Evolutionary conservation across 2,113 vertebrate species (phyloP).

Genomic region (Pandion haliaetus): DNA sequence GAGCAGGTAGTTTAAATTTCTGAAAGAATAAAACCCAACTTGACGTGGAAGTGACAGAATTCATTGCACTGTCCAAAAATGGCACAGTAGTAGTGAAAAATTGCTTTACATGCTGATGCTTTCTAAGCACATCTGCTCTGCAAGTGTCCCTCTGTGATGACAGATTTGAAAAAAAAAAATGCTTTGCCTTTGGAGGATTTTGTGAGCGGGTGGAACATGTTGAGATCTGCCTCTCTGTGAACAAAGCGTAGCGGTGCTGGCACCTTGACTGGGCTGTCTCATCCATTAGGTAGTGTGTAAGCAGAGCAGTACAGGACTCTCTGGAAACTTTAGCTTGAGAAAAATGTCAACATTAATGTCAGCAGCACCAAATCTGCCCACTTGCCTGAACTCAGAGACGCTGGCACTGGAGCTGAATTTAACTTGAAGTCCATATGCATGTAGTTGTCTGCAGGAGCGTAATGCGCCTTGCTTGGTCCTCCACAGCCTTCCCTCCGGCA

Average conservation of each 20-base stretch:
- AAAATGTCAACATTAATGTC: neutral
- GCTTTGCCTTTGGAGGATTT: neutral
- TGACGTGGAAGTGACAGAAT: neutral
- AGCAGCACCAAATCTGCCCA: neutral
- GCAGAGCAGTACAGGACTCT: neutral
- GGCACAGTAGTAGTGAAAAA: neutral
- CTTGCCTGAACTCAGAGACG: neutral
- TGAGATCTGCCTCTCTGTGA: neutral
- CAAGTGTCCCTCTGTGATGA: conserved; percentile 7
- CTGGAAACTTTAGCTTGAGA: neutral
- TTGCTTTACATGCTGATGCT: neutral
- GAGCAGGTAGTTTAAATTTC: neutral
- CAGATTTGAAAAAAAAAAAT: neutral
- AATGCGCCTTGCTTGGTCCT: neutral
- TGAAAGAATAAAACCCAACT: neutral
- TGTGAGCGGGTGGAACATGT: neutral
- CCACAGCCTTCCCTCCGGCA: neutral
- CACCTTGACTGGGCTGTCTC: neutral
- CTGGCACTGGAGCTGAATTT: neutral
- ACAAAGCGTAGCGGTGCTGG: neutral
- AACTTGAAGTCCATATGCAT: neutral
- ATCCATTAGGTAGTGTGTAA: neutral
- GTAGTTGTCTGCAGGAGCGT: neutral
- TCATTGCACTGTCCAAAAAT: neutral
- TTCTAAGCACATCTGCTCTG: conserved; percentile 31